These are phyloP conservation scores for Margaritifera margaritifera DNA, from an alignment of 2,888 invertebrate species.

Conservation along the genomic window DNA sequence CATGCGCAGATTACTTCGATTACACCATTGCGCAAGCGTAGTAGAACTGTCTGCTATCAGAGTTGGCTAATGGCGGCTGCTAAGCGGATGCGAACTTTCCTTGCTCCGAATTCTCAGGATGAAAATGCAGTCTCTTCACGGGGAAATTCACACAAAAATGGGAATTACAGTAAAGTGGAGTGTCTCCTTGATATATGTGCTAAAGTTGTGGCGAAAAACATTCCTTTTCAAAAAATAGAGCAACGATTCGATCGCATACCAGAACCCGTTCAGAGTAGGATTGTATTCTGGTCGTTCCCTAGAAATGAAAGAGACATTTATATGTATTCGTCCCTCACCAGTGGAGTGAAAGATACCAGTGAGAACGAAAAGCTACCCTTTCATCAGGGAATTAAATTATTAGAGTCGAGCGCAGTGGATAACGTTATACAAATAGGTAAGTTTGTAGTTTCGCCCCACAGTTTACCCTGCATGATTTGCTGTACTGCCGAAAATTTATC, in stretches of 20 bases:
- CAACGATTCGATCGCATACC: constrained; percentile 90
- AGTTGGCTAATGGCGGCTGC: constrained; percentile 68
- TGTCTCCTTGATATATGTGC: constrained; percentile 87
- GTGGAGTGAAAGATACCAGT: constrained; percentile 71
- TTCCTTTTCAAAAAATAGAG: constrained; percentile 90
- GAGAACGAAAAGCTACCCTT: constrained; percentile 89
- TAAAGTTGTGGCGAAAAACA: constrained; percentile 87
- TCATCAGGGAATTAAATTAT: constrained; percentile 87
- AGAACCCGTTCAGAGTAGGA: constrained; percentile 89
- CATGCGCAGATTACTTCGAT: constrained; percentile 53
- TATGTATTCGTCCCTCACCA: constrained; percentile 88
- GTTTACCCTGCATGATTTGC: not conserved
- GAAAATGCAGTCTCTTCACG: constrained; percentile 49
- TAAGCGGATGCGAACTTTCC: constrained; percentile 65
- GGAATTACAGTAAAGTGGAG: constrained; percentile 73
- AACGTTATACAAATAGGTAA: constrained; percentile 91
- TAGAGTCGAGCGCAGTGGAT: constrained; percentile 87
- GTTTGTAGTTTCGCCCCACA: constrained; percentile 60
- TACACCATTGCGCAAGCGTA: constrained; percentile 59
- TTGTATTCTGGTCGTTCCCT: constrained; percentile 92
- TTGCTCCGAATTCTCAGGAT: constrained; percentile 53
- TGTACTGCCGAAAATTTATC: too few species aligned
- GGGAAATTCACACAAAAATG: constrained; percentile 54
- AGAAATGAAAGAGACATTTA: constrained; percentile 90
- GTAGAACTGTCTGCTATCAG: constrained; percentile 44